Base-by-base conservation (phyloP, 2,113 vertebrate species). In the Chrysemys picta region DNA sequence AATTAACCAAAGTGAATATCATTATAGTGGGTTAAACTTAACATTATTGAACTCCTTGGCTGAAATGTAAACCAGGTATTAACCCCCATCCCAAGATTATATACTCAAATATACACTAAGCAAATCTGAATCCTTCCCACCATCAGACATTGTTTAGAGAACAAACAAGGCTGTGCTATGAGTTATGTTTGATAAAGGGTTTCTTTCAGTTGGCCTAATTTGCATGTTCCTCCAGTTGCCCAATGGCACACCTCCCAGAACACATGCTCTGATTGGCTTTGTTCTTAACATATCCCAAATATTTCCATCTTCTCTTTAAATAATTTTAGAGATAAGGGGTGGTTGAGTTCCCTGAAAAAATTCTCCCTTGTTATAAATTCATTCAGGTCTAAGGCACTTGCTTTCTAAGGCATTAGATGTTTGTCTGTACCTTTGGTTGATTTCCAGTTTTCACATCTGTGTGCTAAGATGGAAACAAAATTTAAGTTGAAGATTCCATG, bases 341-440 rank as follows among this genome's bases (percentile, higher is more conserved):
- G 59, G 3, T 6, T 83, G 76, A 78, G 57, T 19, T 50, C 27
- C 5, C 6, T 13, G 78, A 87, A 54, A 82, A 85, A 57, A 57
- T 2, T 1, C 4, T 54, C 6, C 6, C 84, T 79, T 90, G 2
- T 27, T 87, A 0, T 4, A 35, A 42, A 6, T 11, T 82, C 2
- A 1, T 82, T 89, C n/a, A 53, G 2, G 53, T 81, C 38, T 27
- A 27, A 47, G 75, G 25, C 22, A 78, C 38, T 47, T 38, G 2
- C 14, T 72, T 72, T 38, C 31, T 72, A 38, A 72, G 65, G 65
- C 56, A 1, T 47, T 78, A 89, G 29, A 3, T 4, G 22, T 8
- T 13, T 45, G 1, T 4, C 92, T 89, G 80, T 19, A 25, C 22
- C 13, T 57, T 69, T 25, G 1, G 25, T 82, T 47, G 3, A 31